Evolutionary conservation across 2,888 invertebrate species (phyloP).

Genomic region (Pediacus dermestoides): DNA sequence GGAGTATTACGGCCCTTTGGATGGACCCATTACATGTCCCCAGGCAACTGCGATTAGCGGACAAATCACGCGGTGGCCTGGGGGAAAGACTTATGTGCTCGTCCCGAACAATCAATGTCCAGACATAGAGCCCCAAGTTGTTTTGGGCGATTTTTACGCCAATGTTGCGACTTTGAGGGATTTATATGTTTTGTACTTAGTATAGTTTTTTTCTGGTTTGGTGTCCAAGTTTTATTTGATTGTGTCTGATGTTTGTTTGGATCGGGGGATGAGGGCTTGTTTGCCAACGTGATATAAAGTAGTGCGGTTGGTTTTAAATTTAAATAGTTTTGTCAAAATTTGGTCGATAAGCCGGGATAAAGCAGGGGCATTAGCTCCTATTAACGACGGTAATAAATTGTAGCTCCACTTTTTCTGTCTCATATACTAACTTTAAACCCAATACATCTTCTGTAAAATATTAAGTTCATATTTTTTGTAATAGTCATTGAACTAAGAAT

Average conservation of each 20-base stretch:
- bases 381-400: too few species aligned
- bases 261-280: too few species aligned
- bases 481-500: too few species aligned
- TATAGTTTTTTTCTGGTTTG: constrained; percentile 12
- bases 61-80: constrained; percentile 46
- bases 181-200: constrained; percentile 44
- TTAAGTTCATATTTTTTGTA: too few species aligned
- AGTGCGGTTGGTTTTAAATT: too few species aligned
- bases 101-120: constrained; percentile 49
- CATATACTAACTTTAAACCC: too few species aligned
- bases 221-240: constrained; percentile 12
- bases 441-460: too few species aligned
- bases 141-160: constrained; percentile 36
- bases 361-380: too few species aligned
- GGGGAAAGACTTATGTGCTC: constrained; percentile 48
- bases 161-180: constrained; percentile 42
- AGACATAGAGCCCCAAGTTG: constrained; percentile 32
- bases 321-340: too few species aligned
- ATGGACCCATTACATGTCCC: constrained; percentile 43
- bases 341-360: too few species aligned
- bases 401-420: too few species aligned
- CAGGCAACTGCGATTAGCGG: constrained; percentile 46
- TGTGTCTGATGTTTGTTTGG: constrained; percentile 28
- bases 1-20: constrained; percentile 10
- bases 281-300: too few species aligned